A percentile compares a stretch with the other conserved stretches of the same genome.
Conservation (phyloP, 2,113 vertebrate species). For the Lampris megalopsis region DNA sequence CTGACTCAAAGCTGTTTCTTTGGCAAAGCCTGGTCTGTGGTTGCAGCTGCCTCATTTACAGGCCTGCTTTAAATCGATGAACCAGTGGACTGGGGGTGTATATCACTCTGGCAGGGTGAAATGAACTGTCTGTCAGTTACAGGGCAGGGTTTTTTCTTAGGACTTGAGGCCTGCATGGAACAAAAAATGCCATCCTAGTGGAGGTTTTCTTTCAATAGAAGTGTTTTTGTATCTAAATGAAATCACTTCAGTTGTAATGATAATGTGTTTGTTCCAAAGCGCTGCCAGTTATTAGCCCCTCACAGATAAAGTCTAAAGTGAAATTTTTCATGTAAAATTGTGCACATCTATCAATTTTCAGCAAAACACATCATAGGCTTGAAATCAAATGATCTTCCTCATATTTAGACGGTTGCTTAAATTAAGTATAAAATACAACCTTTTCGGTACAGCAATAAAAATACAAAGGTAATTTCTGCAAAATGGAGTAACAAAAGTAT, state of each 20-base stretch:
- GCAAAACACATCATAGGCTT: neutral
- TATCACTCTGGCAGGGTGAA: constrained; percentile 43
- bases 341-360: constrained; percentile 5
- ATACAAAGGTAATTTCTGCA: constrained; percentile 10
- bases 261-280: neutral
- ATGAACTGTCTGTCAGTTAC: constrained; percentile 45
- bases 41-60: constrained; percentile 50
- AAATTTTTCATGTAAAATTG: neutral
- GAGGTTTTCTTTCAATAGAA: neutral
- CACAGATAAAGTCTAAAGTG: neutral
- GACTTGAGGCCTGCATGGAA: neutral
- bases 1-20: constrained; percentile 33
- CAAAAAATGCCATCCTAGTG: constrained; percentile 10
- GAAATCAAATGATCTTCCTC: constrained; percentile 1
- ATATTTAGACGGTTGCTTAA: neutral
- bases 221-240: constrained; percentile 7
- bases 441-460: constrained; percentile 15
- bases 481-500: constrained; percentile 1
- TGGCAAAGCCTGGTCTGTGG: constrained; percentile 17
- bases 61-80: constrained; percentile 31
- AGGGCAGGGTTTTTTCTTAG: constrained; percentile 13
- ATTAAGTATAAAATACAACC: constrained; percentile 11
- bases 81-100: constrained; percentile 17
- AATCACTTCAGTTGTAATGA: constrained; percentile 10
- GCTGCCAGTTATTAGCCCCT: neutral